Conservation (phyloP, 2,797 vertebrate species). For the Sebastes umbrosus region DNA sequence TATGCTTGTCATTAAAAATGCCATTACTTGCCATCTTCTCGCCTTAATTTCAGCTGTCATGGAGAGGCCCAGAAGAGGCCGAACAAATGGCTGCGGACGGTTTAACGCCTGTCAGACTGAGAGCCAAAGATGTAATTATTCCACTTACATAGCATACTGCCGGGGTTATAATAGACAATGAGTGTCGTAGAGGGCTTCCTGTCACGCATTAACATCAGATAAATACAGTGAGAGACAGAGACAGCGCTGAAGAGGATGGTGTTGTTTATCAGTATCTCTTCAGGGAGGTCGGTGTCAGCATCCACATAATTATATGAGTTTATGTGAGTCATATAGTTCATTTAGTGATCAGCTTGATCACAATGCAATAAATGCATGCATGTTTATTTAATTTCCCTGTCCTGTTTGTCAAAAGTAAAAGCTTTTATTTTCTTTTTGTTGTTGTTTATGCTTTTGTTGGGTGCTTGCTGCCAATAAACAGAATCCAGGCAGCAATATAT, state of each 20-base stretch:
- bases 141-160: constrained; percentile 35
- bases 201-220: constrained; percentile 44
- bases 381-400: neutral
- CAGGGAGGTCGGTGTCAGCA: constrained; percentile 5
- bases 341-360: neutral
- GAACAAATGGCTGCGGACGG: constrained; percentile 53
- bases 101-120: constrained; percentile 52
- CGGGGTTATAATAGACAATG: constrained; percentile 35
- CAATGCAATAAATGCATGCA: neutral
- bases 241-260: neutral
- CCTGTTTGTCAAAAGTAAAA: neutral
- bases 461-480: neutral
- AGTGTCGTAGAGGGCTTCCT: constrained; percentile 28
- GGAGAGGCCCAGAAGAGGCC: constrained; percentile 27
- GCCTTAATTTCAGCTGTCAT: constrained; percentile 33
- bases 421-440: neutral
- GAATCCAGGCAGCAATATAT: neutral
- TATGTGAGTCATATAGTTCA: neutral
- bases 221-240: constrained; percentile 21
- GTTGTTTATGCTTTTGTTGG: neutral
- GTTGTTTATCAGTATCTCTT: constrained; percentile 14
- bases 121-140: constrained; percentile 70
- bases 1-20: constrained; percentile 49
- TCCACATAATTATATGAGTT: neutral
- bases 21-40: constrained; percentile 41